phyloP scores from a whole-genome alignment of 2,113 vertebrate species.

The Nicator chloris region DNA sequence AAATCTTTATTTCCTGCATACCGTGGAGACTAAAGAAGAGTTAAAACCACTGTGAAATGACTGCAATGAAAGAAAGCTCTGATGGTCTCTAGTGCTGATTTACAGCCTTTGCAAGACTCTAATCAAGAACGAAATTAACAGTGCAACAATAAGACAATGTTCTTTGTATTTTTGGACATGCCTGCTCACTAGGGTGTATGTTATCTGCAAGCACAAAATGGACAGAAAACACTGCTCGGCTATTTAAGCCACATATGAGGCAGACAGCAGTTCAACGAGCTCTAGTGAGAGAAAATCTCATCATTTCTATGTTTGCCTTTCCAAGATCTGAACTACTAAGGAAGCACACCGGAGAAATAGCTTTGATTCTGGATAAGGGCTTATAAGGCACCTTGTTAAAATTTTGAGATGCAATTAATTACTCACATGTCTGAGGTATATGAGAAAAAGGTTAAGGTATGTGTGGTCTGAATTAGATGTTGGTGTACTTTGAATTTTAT shows the following conservation, averaged over 20 bases:
- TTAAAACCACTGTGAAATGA: neutral
- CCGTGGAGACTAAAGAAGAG: neutral
- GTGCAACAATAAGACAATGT: neutral
- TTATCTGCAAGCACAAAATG: neutral
- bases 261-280: neutral
- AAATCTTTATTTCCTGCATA: neutral
- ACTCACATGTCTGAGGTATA: neutral
- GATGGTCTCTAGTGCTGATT: neutral
- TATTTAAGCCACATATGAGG: fast-evolving
- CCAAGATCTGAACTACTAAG: neutral
- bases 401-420: neutral
- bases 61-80: neutral
- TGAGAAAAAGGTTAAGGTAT: neutral
- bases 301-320: neutral
- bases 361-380: neutral
- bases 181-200: neutral
- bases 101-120: conserved; percentile 36
- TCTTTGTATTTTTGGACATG: neutral
- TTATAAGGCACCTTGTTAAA: neutral
- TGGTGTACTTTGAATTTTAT: neutral
- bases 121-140: conserved; percentile 42
- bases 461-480: neutral
- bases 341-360: neutral
- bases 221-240: neutral
- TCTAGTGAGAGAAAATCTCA: neutral